Conservation (phyloP, 2,113 vertebrate genomes). For the Hypocryptadius cinnamomeus region DNA sequence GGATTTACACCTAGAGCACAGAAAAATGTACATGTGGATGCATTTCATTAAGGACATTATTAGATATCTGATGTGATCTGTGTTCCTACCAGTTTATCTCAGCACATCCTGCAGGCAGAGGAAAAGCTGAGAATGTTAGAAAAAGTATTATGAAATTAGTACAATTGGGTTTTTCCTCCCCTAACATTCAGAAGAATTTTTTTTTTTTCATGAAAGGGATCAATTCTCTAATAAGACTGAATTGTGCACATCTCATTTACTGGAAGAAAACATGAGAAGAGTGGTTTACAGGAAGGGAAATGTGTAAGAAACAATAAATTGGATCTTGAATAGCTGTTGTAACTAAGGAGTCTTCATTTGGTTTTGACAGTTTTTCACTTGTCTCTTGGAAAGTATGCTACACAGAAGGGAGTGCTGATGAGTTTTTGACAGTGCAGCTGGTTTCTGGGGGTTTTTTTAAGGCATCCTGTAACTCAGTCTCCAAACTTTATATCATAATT, state of each 20-base stretch:
- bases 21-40: not conserved
- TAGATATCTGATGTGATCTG: not conserved
- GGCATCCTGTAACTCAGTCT: not conserved
- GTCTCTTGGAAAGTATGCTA: not conserved
- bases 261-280: constrained; percentile 33
- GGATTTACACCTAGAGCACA: not conserved
- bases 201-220: not conserved
- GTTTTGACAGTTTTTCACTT: constrained; percentile 33
- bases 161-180: not conserved
- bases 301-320: not conserved
- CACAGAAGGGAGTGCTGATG: not conserved
- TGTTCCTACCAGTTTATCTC: not conserved
- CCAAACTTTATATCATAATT: not conserved
- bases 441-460: not conserved
- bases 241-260: constrained; percentile 35
- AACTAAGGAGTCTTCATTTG: not conserved
- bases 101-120: not conserved
- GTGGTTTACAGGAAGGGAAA: constrained; percentile 22
- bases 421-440: not conserved
- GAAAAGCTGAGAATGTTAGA: not conserved
- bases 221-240: constrained; percentile 31
- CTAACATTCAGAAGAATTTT: not conserved
- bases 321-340: not conserved
- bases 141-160: not conserved
- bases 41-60: not conserved